Base-by-base conservation (phyloP, 2,888 invertebrate species). In the Brachyptera risi region DNA sequence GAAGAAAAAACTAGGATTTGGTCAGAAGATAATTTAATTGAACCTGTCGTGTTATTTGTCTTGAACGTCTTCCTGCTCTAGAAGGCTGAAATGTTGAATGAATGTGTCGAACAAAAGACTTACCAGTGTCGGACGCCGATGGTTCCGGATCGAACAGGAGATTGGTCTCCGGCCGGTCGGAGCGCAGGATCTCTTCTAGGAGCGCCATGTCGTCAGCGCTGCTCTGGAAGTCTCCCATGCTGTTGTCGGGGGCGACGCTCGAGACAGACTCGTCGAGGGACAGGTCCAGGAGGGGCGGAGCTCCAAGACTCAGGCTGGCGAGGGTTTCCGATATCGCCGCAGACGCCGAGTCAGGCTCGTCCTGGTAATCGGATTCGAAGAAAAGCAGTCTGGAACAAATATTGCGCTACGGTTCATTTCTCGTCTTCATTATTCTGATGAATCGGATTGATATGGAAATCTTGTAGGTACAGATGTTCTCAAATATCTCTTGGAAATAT, bases 341-440 rank as follows among this genome's bases (percentile, higher is more conserved):
- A 7, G 31, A 5, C 61, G 7, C 35, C 17, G 24, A 11, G 24
- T 24, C 56, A 50, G n/a, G 54, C 21, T 54, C 54, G 59, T 75
- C 74, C 47, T 73, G 73, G 65, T 73, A 73, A 24, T 78, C 77
- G 35, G 73, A 71, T 17, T 74, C 74, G 63, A 78, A 78, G 65
- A 76, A 75, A 58, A 76, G 69, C 44, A 74, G 68, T 65, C 73
- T 74, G 60, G 21, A n/a, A 23, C n/a, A 66, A 67, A 50, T 40
- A 4, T n/a, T n/a, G n/a, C n/a, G n/a, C n/a, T n/a, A n/a, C n/a
- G n/a, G n/a, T n/a, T n/a, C n/a, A n/a, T n/a, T n/a, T n/a, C n/a
- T n/a, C n/a, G n/a, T n/a, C n/a, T n/a, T n/a, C n/a, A n/a, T n/a
- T n/a, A n/a, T n/a, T n/a, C n/a, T n/a, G n/a, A n/a, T n/a, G n/a